Evolutionary conservation across 37 sponge, comb jelly and placozoan species (phyloP).

Genomic region (Ianthella basta): DNA sequence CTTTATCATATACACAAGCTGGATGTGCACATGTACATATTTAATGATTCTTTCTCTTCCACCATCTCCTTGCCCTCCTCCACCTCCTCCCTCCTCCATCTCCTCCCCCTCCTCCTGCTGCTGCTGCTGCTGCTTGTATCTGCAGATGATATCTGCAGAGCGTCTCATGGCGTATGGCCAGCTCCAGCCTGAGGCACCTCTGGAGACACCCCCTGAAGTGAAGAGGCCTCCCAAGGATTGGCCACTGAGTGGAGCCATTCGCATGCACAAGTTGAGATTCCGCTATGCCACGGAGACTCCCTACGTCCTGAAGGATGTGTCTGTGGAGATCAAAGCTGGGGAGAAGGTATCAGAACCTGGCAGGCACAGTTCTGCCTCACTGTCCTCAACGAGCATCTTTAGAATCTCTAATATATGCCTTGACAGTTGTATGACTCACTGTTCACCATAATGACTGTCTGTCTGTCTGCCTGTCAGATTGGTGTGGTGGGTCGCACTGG

Average conservation of each 20-base stretch:
- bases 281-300: constrained; percentile 53
- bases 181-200: constrained; percentile 55
- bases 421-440: no score
- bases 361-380: no score
- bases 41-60: no score
- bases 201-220: constrained; percentile 40
- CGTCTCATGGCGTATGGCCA: constrained; percentile 61
- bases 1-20: no score
- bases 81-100: neutral
- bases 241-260: constrained; percentile 59
- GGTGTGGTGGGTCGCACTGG: constrained; percentile 94
- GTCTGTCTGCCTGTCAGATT: constrained; percentile 44
- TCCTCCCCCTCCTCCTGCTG: neutral
- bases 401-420: no score
- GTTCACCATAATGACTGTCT: no score
- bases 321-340: constrained; percentile 41
- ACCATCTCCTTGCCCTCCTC: no score
- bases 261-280: constrained; percentile 47
- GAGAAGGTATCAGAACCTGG: constrained; percentile 53
- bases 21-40: no score
- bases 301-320: constrained; percentile 57
- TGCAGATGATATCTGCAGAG: constrained; percentile 80
- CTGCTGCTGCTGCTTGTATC: neutral
- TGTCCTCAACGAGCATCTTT: no score
- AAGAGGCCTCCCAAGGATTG: constrained; percentile 57